A percentile compares a stretch with the other conserved stretches of the same genome.
These are phyloP conservation scores for Oceanodroma leucorhoa DNA, from an alignment of 2,797 vertebrate genomes.

Conservation along the genomic window DNA sequence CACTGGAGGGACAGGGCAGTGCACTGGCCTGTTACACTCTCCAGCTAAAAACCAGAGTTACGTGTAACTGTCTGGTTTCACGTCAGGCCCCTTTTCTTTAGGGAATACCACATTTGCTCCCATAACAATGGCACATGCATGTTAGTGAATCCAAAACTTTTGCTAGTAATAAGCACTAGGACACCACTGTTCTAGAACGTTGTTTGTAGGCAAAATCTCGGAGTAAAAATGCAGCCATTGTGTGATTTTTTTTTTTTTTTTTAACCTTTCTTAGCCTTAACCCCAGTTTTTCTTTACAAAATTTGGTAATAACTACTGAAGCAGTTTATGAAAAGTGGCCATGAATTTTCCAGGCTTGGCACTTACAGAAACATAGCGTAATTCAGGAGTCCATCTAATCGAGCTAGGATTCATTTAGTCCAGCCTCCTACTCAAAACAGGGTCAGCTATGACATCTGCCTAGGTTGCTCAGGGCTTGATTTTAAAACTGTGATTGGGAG, in stretches of 20 bases:
- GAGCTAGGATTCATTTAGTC: neutral
- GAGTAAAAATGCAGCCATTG: neutral
- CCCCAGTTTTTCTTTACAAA: neutral
- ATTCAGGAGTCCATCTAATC: neutral
- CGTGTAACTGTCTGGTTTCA: neutral
- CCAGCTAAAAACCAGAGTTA: neutral
- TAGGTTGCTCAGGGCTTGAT: neutral
- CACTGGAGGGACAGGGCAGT: neutral
- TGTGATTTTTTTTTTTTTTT: neutral
- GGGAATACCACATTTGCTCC: neutral
- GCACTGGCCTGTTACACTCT: neutral
- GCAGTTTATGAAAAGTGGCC: neutral
- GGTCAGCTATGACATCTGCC: neutral
- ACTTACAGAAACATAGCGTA: neutral
- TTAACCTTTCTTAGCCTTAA: neutral
- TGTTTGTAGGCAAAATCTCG: neutral
- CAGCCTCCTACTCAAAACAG: neutral
- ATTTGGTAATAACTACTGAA: neutral
- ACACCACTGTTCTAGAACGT: neutral
- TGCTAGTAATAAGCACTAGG: neutral
- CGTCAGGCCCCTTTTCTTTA: neutral
- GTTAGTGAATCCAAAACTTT: neutral
- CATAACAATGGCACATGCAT: rapidly evolving
- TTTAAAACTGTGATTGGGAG: neutral
- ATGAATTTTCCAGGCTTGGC: neutral